Conservation (phyloP, 2,113 vertebrate genomes). For the Actenoides lindsayi region DNA sequence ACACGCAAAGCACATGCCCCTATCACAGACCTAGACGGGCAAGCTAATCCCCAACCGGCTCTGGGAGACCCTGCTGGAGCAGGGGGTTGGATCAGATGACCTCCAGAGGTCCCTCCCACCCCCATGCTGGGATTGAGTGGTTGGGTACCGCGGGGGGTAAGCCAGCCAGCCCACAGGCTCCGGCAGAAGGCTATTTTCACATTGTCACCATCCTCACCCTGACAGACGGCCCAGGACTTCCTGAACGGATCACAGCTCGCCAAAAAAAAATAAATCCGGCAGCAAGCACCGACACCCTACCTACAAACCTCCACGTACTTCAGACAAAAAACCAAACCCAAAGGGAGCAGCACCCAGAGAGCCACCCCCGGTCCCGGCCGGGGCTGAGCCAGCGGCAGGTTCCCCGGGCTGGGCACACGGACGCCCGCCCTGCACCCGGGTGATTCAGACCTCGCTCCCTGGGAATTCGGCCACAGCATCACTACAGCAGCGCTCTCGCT, state of each 20-base stretch:
- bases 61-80: background rate
- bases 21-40: background rate
- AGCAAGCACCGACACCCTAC: background rate
- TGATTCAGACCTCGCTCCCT: slow-evolving; percentile 30
- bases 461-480: background rate
- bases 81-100: background rate
- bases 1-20: background rate
- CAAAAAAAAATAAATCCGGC: background rate
- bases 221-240: background rate
- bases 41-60: background rate
- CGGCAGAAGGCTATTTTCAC: background rate
- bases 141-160: accelerated
- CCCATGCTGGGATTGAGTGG: background rate
- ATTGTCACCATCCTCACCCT: background rate
- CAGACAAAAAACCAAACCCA: background rate
- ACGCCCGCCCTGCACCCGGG: background rate
- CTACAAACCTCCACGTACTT: too few species aligned
- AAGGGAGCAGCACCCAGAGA: background rate
- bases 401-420: background rate
- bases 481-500: background rate
- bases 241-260: background rate
- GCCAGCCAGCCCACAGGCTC: accelerated
- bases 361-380: background rate
- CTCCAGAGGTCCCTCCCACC: background rate
- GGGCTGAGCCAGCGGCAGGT: background rate